These are phyloP conservation scores for Microtus richardsoni DNA, from an alignment of 2,113 vertebrate genomes.

Conservation along the genomic window DNA sequence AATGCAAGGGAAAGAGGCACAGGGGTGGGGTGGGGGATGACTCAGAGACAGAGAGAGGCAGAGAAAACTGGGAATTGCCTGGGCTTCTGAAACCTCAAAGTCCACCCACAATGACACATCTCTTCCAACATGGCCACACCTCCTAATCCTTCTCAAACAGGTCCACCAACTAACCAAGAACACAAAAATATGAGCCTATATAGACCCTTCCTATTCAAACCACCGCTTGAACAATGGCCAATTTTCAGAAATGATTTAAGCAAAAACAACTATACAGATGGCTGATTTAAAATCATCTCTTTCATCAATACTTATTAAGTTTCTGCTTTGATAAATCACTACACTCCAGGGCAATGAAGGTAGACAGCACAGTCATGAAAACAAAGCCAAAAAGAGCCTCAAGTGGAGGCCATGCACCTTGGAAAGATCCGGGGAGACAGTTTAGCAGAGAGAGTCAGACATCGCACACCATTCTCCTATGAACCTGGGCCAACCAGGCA, in stretches of 20 bases:
- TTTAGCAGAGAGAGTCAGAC: background rate
- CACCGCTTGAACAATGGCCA: background rate
- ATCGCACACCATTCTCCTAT: background rate
- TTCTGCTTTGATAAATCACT: conserved; percentile 8
- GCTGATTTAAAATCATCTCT: background rate
- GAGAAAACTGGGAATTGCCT: background rate
- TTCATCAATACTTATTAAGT: background rate
- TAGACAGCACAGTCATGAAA: background rate
- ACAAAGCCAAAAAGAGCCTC: background rate
- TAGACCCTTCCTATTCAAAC: background rate
- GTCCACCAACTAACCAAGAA: background rate
- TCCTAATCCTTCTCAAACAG: background rate
- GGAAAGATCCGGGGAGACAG: background rate
- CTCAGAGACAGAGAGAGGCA: background rate
- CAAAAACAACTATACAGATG: background rate
- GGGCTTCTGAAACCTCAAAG: background rate
- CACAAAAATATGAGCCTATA: background rate
- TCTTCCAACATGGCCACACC: background rate
- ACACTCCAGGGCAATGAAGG: too few relatives aligned
- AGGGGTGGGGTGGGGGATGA: too few relatives aligned
- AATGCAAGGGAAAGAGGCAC: background rate
- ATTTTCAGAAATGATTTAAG: background rate
- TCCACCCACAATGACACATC: background rate
- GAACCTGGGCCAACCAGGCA: background rate
- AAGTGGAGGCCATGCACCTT: background rate